Conservation (phyloP, 2,113 vertebrate genomes). For the Etheostoma cragini region DNA sequence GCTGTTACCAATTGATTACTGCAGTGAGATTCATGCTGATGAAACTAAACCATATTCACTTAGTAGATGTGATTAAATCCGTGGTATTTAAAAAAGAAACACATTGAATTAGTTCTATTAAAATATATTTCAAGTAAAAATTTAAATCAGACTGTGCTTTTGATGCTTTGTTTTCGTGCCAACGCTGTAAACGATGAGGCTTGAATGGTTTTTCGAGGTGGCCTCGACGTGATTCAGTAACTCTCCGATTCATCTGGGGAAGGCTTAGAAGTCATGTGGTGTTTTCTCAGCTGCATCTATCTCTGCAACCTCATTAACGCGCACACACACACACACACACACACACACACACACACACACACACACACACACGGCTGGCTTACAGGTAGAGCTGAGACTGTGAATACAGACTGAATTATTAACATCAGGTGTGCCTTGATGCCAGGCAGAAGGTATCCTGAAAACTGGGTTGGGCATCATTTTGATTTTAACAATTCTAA, state of each 20-base stretch:
- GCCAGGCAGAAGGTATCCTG: slow-evolving; percentile 41
- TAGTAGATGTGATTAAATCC: slow-evolving; percentile 34
- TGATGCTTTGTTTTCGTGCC: not conserved
- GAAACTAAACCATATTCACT: slow-evolving; percentile 48
- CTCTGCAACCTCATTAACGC: slow-evolving; percentile 49
- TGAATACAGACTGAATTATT: slow-evolving; percentile 30
- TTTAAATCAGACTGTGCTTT: slow-evolving; percentile 10
- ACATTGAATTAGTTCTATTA: slow-evolving; percentile 52
- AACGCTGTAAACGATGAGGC: not conserved
- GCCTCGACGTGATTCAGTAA: slow-evolving; percentile 2
- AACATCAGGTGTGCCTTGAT: slow-evolving; percentile 45
- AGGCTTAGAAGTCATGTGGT: slow-evolving; percentile 27
- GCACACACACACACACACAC: slow-evolving; percentile 8
- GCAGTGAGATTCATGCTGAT: slow-evolving; percentile 51
- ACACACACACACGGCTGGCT: slow-evolving; percentile 8
- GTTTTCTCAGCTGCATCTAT: slow-evolving; percentile 52
- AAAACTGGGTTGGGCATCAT: not conserved
- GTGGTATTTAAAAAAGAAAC: slow-evolving; percentile 34
- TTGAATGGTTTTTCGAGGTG: slow-evolving; percentile 32
- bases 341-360: slow-evolving; percentile 12
- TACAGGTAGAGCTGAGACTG: slow-evolving; percentile 24
- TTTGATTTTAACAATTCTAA: no score
- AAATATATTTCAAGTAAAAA: slow-evolving; percentile 6
- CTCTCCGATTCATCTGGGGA: not conserved
- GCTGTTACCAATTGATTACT: slow-evolving; percentile 70